Evolutionary conservation across 2,888 invertebrate genomes (phyloP), one percentile per base, ranked within the genome.

Genomic region (Callyntrura sp.): DNA sequence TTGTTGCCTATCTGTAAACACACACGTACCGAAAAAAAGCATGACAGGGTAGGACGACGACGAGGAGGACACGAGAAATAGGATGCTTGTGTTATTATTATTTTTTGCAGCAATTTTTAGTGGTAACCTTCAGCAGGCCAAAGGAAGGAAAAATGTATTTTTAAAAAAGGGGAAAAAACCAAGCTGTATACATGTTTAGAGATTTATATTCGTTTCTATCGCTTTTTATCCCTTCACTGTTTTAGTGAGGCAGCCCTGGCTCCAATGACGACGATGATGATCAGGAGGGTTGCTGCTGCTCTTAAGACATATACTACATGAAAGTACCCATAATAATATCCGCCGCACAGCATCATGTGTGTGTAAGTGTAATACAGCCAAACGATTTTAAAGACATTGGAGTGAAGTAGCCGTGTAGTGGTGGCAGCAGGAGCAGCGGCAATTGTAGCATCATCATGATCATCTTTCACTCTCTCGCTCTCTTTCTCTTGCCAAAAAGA

Each of bases 41-140:
- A 73, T 48, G 51, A 51, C 48, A 76, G 17, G 17, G 48, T 9
- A 43, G 17, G 12, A 43, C 20, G 17, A 23, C n/a, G 4, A 14
- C 25, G 12, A 43, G 48, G 17, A 23, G 35, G 4, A 14, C 25
- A 48, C 20, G 23, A 76, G 25, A 76, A 12, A 76, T 76, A 48
- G 73, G 23, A 48, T 73, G 55, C 57, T 55, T 78, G 55, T 43
- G 14, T 57, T 57, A 45, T 76, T 73, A 76, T 76, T 73, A 85
- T 85, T 85, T 82, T 82, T 84, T 68, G 60, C 57, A 79, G 43
- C 60, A 35, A 68, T 65, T 83, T 68, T 60, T 85, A 73, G 76
- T 62, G 76, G 85, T 85, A 76, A 85, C 85, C 85, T 85, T 85
- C 85, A 85, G 11, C 17, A 57, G 23, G 35, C 3, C 35, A 60